Evolutionary conservation across 2,797 vertebrate genomes (phyloP).

Genomic region (Craterocephalus amniculus): DNA sequence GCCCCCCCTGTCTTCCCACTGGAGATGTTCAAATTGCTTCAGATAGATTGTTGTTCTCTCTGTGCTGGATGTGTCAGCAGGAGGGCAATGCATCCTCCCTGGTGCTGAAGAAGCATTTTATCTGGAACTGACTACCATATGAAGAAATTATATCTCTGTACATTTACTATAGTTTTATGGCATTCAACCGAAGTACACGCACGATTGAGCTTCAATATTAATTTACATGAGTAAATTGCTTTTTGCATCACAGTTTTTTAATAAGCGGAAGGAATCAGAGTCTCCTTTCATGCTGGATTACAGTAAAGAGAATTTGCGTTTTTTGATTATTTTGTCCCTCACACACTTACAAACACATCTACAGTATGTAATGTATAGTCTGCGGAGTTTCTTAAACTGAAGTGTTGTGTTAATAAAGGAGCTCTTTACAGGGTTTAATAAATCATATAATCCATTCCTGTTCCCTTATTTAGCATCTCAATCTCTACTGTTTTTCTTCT

Average conservation of each 20-base stretch:
- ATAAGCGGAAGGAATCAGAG: conserved; percentile 50
- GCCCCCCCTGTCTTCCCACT: conserved; percentile 19
- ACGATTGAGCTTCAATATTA: neutral
- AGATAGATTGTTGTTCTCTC: conserved; percentile 54
- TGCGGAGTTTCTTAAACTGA: conserved; percentile 30
- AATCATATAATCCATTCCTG: conserved; percentile 9
- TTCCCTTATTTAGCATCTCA: neutral
- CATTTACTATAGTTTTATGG: conserved; percentile 22
- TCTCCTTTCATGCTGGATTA: conserved; percentile 23
- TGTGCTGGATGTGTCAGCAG: conserved; percentile 60
- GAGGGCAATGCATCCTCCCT: conserved; percentile 47
- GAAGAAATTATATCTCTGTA: conserved; percentile 26
- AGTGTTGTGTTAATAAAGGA: conserved; percentile 29
- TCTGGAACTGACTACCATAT: conserved; percentile 28
- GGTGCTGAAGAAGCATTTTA: conserved; percentile 66
- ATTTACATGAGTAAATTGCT: conserved; percentile 7
- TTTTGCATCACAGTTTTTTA: conserved; percentile 24
- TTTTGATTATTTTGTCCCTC: conserved; percentile 59
- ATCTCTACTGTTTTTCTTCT: neutral
- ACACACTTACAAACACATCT: conserved; percentile 37
- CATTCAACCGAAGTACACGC: conserved; percentile 11
- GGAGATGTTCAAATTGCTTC: conserved; percentile 48
- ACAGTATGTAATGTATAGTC: conserved; percentile 22
- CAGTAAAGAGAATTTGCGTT: conserved; percentile 5
- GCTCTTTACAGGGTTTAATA: conserved; percentile 18